Base-by-base conservation (phyloP, 2,888 invertebrate species). In the Cremastinae sp. region DNA sequence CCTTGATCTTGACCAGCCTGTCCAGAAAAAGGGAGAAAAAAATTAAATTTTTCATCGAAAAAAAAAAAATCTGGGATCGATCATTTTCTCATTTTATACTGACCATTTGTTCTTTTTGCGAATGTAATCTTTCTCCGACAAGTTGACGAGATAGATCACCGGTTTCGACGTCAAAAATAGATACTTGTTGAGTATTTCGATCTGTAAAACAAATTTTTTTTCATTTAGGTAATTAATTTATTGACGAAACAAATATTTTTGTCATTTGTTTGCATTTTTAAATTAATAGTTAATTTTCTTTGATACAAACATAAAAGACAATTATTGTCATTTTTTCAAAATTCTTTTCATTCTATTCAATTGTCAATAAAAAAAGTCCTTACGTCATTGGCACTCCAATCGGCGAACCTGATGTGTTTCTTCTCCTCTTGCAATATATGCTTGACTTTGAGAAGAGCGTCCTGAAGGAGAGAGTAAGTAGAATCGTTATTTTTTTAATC, bases 91-190 rank as follows among this genome's bases (percentile, higher is more conserved):
- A 28, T 14, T 64, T 22, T 10, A 51, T 76, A 79, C 93, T 90
- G 91, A 95, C 98, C 98, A 98, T 91, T 98, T 99, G 89, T 98
- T 99, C 91, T 98, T 99, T 92, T 98, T 99, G 84, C 98, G 94
- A 84, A 97, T 97, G 90, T 97, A 99, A 90, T 99, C 99, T 90
- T 97, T 98, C 90, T 99, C 98, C 0, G 98, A 96, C 78, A 99
- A 92, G 90, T 99, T 99, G 7, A 99, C 95, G 81, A 99, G 92
- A 90, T 99, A 99, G 82, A 99, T 95, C 71, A 97, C 96, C 0
- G 99, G 99, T 90, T 99, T 99, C 0, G 98, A 96, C 9, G 99
- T 99, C 79, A 99, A 91, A 89, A 99, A 98, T 81, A 99, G 91
- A 90, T 99, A 96, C 90, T 97, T 97, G 91, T 99, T 99, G 68